Evolutionary conservation across 2,113 vertebrate genomes (phyloP).

Genomic region (Ictalurus furcatus): DNA sequence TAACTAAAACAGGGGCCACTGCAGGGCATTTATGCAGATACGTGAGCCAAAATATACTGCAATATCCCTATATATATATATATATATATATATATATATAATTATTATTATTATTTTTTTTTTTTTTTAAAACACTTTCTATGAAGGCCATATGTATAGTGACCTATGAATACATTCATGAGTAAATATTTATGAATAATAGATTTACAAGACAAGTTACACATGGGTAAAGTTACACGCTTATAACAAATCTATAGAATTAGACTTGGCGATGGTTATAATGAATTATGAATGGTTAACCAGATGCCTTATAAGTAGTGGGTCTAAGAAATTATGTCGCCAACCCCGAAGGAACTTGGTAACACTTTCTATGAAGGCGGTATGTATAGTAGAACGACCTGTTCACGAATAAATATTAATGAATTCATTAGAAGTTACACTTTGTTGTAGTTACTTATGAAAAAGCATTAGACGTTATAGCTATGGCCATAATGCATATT

Average conservation of each 20-base stretch:
- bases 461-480: neutral
- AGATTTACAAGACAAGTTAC: neutral
- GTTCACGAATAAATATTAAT: neutral
- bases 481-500: neutral
- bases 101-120: no score
- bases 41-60: slow-evolving; percentile 52
- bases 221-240: no score
- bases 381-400: neutral
- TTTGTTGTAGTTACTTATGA: neutral
- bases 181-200: neutral
- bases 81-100: no score
- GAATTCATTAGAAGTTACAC: neutral
- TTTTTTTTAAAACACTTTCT: neutral
- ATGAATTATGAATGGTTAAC: neutral
- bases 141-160: neutral
- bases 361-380: neutral
- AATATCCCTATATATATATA: slow-evolving; percentile 45
- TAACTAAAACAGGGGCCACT: slow-evolving; percentile 65
- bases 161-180: no score
- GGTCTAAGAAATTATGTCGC: neutral
- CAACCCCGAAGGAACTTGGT: neutral
- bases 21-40: slow-evolving; percentile 60
- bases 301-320: neutral
- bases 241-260: neutral
- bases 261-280: neutral